Conservation (phyloP, 2,113 vertebrate genomes). For the Odocoileus virginianus region DNA sequence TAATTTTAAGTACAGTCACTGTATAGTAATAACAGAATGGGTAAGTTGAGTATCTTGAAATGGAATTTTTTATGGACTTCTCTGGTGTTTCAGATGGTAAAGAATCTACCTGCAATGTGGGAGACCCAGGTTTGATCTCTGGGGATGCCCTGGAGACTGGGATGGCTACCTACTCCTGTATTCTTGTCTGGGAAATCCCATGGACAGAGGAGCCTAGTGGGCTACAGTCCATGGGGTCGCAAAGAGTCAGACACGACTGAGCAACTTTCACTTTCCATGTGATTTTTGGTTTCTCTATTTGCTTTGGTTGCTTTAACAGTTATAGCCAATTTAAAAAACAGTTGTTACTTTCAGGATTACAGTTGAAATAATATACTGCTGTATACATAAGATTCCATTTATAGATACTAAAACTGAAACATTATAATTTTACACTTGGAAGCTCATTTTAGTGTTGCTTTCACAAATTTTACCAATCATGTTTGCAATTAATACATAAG, state of each 20-base stretch:
- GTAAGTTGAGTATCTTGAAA: background rate
- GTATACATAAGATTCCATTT: background rate
- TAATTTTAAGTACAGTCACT: background rate
- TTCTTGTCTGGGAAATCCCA: background rate
- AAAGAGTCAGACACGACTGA: background rate
- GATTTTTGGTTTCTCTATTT: background rate
- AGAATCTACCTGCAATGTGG: background rate
- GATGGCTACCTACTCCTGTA: background rate
- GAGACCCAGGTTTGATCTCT: background rate
- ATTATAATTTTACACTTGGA: slow-evolving; percentile 25
- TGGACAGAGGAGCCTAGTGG: background rate
- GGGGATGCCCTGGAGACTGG: background rate
- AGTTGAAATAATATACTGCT: background rate
- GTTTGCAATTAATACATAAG: background rate
- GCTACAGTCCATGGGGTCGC: background rate
- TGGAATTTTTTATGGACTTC: background rate
- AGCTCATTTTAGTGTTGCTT: background rate
- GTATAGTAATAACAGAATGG: background rate
- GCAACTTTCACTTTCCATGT: background rate
- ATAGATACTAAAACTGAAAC: background rate
- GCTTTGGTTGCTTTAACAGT: slow-evolving; percentile 6
- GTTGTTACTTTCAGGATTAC: background rate
- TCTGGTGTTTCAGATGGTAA: background rate
- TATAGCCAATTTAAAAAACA: background rate
- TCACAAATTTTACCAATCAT: background rate